A percentile compares a stretch with the other conserved stretches of the same genome.
Evolutionary conservation across 2,888 invertebrate species (phyloP).

Genomic region (Oxyteleia sp.): DNA sequence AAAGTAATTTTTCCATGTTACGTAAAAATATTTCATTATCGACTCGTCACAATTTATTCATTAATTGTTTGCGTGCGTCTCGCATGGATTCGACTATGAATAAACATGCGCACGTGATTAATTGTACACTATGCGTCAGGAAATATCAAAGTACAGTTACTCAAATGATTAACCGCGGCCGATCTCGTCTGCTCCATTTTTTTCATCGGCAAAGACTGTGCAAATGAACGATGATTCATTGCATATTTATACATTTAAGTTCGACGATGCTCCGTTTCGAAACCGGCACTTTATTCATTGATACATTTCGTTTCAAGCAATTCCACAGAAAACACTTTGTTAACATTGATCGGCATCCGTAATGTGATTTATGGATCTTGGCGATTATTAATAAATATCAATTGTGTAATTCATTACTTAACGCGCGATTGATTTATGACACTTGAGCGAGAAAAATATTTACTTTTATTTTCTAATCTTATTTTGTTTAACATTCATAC

Average conservation of each 20-base stretch:
- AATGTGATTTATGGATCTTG: not conserved
- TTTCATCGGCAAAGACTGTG: constrained; percentile 33
- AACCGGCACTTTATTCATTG: constrained; percentile 8
- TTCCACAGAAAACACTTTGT: not conserved
- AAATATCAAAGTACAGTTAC: constrained; percentile 46
- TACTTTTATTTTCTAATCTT: not conserved
- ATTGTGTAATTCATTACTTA: not conserved
- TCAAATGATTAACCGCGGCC: constrained; percentile 42
- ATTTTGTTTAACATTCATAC: too few relatives aligned
- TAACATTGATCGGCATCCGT: not conserved
- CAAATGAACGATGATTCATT: constrained; percentile 59
- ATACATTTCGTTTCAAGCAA: not conserved
- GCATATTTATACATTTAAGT: constrained; percentile 38
- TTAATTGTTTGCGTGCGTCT: not conserved
- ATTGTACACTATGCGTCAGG: constrained; percentile 30
- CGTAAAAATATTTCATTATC: too few relatives aligned
- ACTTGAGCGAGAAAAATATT: not conserved
- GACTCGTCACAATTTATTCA: not conserved
- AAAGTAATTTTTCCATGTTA: too few relatives aligned
- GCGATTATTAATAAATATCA: constrained; percentile 7
- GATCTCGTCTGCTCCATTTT: constrained; percentile 49
- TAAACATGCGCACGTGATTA: constrained; percentile 36
- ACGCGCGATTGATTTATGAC: not conserved
- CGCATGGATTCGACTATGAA: constrained; percentile 7
- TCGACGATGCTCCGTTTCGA: constrained; percentile 11